Percentiles rank a stretch among this genome's conserved stretches.
phyloP scores from a whole-genome alignment of 2,113 vertebrate species.

The Psittacus erithacus region DNA sequence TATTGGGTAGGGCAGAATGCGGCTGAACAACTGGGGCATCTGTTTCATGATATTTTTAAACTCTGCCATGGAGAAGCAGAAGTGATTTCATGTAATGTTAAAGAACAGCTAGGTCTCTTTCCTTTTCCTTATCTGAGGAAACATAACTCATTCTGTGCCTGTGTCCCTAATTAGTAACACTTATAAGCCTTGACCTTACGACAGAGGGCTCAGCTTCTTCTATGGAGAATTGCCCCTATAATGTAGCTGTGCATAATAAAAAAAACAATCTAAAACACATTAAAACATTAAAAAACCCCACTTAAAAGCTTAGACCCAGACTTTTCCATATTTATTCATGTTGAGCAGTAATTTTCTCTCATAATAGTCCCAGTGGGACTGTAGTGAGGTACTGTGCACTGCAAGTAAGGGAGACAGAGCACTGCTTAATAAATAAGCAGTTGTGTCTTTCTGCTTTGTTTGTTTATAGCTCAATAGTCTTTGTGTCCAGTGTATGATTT shows the following conservation, averaged over 20 bases:
- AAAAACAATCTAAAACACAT: constrained; percentile 56
- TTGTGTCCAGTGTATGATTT: neutral
- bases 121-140: constrained; percentile 19
- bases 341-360: constrained; percentile 23
- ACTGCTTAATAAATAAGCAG: constrained; percentile 25
- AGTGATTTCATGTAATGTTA: neutral
- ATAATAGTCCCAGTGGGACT: constrained; percentile 38
- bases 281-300: neutral
- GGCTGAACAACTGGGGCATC: neutral
- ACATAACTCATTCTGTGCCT: constrained; percentile 16
- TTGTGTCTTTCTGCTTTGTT: neutral
- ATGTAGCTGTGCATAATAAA: constrained; percentile 39
- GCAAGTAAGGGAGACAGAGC: neutral
- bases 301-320: constrained; percentile 14
- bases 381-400: neutral
- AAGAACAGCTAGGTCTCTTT: neutral
- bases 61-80: neutral
- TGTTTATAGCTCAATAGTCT: neutral
- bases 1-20: neutral
- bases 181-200: constrained; percentile 49
- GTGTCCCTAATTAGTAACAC: constrained; percentile 38
- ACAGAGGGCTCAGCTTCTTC: neutral
- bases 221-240: neutral
- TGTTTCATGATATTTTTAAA: neutral
- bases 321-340: constrained; percentile 8